Base-by-base conservation (phyloP, 2,888 invertebrate genomes). In the Elegia similella region DNA sequence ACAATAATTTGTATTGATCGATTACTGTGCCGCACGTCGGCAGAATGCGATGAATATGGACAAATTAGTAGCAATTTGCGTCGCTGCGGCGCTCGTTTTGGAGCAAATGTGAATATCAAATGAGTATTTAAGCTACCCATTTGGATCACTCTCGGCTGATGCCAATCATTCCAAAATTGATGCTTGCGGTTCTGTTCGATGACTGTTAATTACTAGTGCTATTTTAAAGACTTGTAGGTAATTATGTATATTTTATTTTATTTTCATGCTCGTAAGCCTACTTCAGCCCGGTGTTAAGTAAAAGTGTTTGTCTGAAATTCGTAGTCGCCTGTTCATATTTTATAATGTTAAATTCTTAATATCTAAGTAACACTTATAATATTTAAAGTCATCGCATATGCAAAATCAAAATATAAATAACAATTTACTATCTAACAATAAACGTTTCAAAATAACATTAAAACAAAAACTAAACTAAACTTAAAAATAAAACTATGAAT, bases 91-190 rank as follows among this genome's bases (percentile, higher is more conserved):
- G 78, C 69, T 68, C 80, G 74, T 76, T 81, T 70, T 75, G 73
- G 62, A 80, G 76, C 80, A 77, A 86, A 87, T 82, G 84, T 86
- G 87, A 89, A 89, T 88, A 87, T 86, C 78, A 84, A 86, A 88
- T 88, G 86, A 88, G 83, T 82, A 72, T 86, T 87, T 85, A 86
- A 86, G 82, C 85, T 75, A 76, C 77, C 79, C 80, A 84, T 86
- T 87, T 81, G 84, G 84, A 88, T 88, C 83, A 85, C 84, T 82
- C 82, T 80, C 81, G 72, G 72, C 73, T 70, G 74, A 76, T 77
- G 82, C 80, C 85, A 82, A 86, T 87, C 82, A 86, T 82, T 84
- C 80, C 78, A 73, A 84, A 84, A 86, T 85, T 82, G 80, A 84
- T 80, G 80, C 78, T 72, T 74, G 86, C 69, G 86, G 87, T 82